Conservation (phyloP, 2,797 vertebrate genomes). For the Enteromius fasciolatus region DNA sequence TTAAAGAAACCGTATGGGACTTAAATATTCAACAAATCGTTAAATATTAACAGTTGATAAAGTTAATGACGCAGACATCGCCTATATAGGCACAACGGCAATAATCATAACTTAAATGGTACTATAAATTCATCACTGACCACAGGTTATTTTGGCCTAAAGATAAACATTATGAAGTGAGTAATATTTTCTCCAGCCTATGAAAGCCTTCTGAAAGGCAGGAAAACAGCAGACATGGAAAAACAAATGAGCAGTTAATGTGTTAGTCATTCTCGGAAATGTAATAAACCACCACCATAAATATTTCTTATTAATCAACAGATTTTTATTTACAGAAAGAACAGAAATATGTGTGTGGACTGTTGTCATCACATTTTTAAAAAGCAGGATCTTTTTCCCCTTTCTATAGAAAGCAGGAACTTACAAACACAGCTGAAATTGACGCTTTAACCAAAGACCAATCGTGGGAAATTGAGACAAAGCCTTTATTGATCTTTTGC, state of each 20-base stretch:
- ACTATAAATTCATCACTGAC: not conserved
- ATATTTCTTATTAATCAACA: conserved; percentile 79
- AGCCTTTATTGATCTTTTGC: conserved; percentile 62
- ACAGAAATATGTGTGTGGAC: conserved; percentile 77
- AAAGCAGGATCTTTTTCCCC: conserved; percentile 67
- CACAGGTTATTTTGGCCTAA: not conserved
- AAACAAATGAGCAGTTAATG: not conserved
- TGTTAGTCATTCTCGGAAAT: not conserved
- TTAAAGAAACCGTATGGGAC: not conserved
- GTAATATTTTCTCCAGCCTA: not conserved
- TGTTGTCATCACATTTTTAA: conserved; percentile 72
- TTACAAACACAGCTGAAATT: conserved; percentile 76
- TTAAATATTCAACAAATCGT: not conserved
- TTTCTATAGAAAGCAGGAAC: conserved; percentile 73
- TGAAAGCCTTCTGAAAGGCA: not conserved
- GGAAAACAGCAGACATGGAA: not conserved
- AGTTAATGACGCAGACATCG: not conserved
- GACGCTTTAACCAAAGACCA: conserved; percentile 68
- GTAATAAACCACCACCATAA: conserved; percentile 41
- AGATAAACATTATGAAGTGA: not conserved
- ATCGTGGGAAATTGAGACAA: conserved; percentile 59
- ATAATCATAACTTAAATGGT: not conserved
- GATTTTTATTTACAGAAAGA: conserved; percentile 84
- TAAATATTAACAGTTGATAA: not conserved
- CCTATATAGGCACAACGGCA: not conserved